Base-by-base conservation (phyloP, 2,888 invertebrate genomes). In the Rutpela maculata region DNA sequence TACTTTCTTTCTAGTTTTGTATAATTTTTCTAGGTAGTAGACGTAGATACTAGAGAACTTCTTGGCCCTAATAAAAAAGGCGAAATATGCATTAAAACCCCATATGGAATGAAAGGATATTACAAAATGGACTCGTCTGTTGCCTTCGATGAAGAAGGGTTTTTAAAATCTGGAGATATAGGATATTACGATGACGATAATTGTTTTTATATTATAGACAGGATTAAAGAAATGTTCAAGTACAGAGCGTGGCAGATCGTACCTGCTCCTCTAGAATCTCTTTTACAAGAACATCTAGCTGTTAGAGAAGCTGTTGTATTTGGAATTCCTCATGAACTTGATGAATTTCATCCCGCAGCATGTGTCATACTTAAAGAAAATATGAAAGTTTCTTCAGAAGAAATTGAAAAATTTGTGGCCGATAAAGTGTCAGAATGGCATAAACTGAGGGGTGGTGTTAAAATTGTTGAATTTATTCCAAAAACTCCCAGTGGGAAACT, bases 281-380 rank as follows among this genome's bases (percentile, higher is more conserved):
- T 95, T 1, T 85, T 96, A 0, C 91, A 93, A 74, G 91, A 92
- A 26, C 95, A 96, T 88, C 94, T 95, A 0, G 92, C 92, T 22
- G 92, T 98, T 0, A 88, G 91, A 19, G 96, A 96, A 84, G 95
- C 94, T 0, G 96, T 95, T 0, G 97, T 98, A 0, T 90, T 97
- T 77, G 76, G 78, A 67, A 85, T 87, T 55, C 60, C 67, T 15
- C 60, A 60, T 26, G 60, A 60, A 22, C 15, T 60, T 4, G 60
- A 60, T 26, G 60, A 31, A 31, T 60, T 60, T n/a, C 31, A 31
- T 22, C 97, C 97, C 0, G 92, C 92, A 85, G 96, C 96, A 0
- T 95, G 94, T 82, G 90, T 97, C 1, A 93, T 95, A 0, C 84
- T 91, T 0, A 92, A 93, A 63, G 71, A 80, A 86, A 90, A 50